Conservation (phyloP, 2,113 vertebrate species). For the Potamarius usumacintae region DNA sequence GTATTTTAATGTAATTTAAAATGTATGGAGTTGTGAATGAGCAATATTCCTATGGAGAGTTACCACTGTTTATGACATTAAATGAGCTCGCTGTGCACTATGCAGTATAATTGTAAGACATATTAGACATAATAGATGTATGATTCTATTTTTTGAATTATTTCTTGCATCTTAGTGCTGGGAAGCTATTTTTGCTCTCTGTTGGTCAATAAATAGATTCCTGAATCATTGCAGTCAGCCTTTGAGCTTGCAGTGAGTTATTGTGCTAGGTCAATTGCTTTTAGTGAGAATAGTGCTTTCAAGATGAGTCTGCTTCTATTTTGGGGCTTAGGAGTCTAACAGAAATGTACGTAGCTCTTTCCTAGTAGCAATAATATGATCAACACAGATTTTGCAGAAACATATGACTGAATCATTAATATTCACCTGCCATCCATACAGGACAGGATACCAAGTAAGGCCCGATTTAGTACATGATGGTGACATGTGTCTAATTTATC, state of each 20-base stretch:
- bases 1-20: not conserved
- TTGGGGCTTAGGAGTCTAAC: not conserved
- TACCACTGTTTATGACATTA: not conserved
- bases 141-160: not conserved
- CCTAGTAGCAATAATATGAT: slow-evolving; percentile 14
- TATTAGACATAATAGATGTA: not conserved
- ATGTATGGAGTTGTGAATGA: not conserved
- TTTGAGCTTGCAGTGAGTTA: slow-evolving; percentile 52
- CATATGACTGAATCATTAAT: slow-evolving; percentile 5
- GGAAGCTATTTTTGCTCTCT: slow-evolving; percentile 50
- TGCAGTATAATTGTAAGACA: not conserved
- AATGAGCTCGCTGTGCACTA: not conserved
- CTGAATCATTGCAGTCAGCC: slow-evolving; percentile 41
- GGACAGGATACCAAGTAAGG: not conserved
- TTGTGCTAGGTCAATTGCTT: slow-evolving; percentile 49
- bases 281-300: slow-evolving; percentile 40
- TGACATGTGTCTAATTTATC: slow-evolving; percentile 6
- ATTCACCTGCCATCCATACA: slow-evolving; percentile 11
- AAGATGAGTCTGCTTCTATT: slow-evolving; percentile 35
- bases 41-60: not conserved
- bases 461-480: not conserved
- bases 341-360: not conserved
- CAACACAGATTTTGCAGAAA: not conserved
- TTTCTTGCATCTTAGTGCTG: not conserved
- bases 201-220: slow-evolving; percentile 58